Evolutionary conservation across 2,888 invertebrate genomes (phyloP).

Genomic region (Troides oblongomaculatus): DNA sequence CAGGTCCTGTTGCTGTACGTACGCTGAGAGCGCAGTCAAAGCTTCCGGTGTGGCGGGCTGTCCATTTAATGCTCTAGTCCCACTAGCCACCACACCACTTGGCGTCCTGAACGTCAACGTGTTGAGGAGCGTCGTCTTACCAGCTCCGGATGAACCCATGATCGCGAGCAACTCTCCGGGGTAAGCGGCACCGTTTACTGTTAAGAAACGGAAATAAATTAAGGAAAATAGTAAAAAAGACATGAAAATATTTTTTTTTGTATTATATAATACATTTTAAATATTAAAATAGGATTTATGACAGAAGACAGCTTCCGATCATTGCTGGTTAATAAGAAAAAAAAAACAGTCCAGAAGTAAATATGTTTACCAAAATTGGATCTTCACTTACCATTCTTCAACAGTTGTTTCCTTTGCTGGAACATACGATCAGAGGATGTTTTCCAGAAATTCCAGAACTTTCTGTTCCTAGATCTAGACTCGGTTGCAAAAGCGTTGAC

Average conservation of each 20-base stretch:
- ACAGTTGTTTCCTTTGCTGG: slow-evolving; percentile 83
- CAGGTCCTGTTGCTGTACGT: slow-evolving; percentile 96
- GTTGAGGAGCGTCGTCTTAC: slow-evolving; percentile 96
- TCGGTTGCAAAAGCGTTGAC: slow-evolving; percentile 87
- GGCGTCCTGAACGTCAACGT: slow-evolving; percentile 91
- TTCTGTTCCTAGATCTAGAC: slow-evolving; percentile 66
- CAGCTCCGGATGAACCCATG: slow-evolving; percentile 95
- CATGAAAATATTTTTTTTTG: too few species aligned
- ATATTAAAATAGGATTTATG: too few species aligned
- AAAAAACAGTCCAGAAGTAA: too few species aligned
- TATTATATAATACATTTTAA: too few species aligned
- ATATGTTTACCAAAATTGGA: not conserved
- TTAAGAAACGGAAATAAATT: slow-evolving; percentile 4
- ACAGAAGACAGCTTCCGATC: too few species aligned
- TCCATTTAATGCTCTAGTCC: slow-evolving; percentile 85
- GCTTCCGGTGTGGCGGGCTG: slow-evolving; percentile 85
- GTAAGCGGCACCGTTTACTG: slow-evolving; percentile 90
- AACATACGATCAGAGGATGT: slow-evolving; percentile 60
- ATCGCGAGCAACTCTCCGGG: slow-evolving; percentile 93
- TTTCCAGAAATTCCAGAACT: slow-evolving; percentile 72
- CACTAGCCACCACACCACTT: slow-evolving; percentile 82
- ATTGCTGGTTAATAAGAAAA: too few species aligned
- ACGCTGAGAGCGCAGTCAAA: slow-evolving; percentile 89
- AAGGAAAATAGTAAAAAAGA: too few species aligned
- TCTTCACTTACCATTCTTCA: slow-evolving; percentile 83